Evolutionary conservation across 2,797 vertebrate species (phyloP).

Genomic region (Garrulus glandarius): DNA sequence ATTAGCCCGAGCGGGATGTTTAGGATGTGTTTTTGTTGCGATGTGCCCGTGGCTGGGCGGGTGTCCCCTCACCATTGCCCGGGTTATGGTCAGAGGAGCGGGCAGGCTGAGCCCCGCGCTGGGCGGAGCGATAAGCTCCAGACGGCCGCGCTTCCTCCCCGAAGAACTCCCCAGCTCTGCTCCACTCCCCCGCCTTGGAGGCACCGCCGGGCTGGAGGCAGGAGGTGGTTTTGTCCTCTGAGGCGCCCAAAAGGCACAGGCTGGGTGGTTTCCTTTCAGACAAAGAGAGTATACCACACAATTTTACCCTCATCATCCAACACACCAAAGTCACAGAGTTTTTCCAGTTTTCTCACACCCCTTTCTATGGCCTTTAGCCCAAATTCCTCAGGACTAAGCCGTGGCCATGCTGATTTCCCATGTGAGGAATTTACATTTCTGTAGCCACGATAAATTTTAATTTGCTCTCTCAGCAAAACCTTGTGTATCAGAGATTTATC

Average conservation of each 20-base stretch:
- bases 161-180: neutral
- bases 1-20: accelerated
- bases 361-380: neutral
- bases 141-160: neutral
- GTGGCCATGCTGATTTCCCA: accelerated
- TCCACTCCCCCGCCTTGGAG: neutral
- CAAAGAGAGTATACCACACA: neutral
- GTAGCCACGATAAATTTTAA: neutral
- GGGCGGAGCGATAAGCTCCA: neutral
- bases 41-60: neutral
- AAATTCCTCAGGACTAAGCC: neutral
- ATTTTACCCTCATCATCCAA: neutral
- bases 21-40: neutral
- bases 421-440: neutral
- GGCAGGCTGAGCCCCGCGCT: neutral
- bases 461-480: neutral
- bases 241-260: neutral
- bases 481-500: neutral
- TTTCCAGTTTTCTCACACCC: neutral
- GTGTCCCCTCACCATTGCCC: neutral
- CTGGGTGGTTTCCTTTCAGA: neutral
- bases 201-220: neutral
- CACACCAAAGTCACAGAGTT: neutral
- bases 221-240: neutral
- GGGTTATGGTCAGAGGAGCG: neutral